phyloP scores from a whole-genome alignment of 2,113 vertebrate genomes.

The Muntiacus reevesi region DNA sequence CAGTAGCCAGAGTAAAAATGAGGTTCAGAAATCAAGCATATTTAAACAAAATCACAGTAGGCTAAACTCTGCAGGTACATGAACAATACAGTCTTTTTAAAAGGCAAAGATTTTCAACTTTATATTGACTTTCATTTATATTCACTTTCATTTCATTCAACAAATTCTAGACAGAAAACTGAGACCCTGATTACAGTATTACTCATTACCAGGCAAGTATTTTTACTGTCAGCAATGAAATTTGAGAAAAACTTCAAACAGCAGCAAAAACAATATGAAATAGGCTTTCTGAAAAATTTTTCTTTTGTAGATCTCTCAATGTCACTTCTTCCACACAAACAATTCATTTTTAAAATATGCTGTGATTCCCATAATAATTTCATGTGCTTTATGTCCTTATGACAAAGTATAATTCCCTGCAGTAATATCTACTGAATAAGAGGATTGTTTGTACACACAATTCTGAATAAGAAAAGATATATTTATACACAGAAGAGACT shows the following conservation, averaged over 20 bases:
- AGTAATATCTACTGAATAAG: conserved; percentile 55
- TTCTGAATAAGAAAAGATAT: conserved; percentile 42
- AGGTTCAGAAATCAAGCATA: not conserved
- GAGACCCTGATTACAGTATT: conserved; percentile 39
- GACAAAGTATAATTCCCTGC: conserved; percentile 31
- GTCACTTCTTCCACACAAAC: conserved; percentile 58
- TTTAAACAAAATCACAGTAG: not conserved
- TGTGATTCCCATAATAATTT: conserved; percentile 66
- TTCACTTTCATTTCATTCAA: conserved; percentile 37
- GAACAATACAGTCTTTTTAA: not conserved
- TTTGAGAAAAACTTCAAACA: conserved; percentile 48
- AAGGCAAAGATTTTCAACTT: not conserved
- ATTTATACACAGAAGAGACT: not conserved
- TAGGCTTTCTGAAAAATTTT: conserved; percentile 62
- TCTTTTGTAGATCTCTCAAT: conserved; percentile 67
- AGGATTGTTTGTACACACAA: conserved; percentile 49
- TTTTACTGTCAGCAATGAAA: conserved; percentile 59
- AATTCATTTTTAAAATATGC: conserved; percentile 72
- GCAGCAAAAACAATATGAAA: not conserved
- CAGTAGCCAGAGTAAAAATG: conserved; percentile 3
- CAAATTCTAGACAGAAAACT: conserved; percentile 24
- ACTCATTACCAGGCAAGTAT: conserved; percentile 12
- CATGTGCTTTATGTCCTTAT: conserved; percentile 59
- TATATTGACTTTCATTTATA: conserved; percentile 4
- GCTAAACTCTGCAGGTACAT: not conserved